A percentile compares a stretch with the other conserved stretches of the same genome.
phyloP scores from a whole-genome alignment of 1,140 invertebrate species.

The Melitaea cinxia region DNA sequence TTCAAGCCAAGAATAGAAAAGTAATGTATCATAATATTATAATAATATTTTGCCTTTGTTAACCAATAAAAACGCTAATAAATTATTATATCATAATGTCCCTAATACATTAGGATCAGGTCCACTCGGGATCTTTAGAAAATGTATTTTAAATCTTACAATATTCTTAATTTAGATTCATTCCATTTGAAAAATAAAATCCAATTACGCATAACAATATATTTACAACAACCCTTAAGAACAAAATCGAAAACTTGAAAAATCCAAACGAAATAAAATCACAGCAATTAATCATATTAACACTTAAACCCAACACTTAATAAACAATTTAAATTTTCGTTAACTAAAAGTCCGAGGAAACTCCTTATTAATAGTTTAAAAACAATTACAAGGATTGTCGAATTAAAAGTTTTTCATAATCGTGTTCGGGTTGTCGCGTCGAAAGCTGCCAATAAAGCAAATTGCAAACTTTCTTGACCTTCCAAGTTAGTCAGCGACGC shows the following conservation, averaged over 20 bases:
- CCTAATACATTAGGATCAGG: too few species aligned
- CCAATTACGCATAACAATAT: too few species aligned
- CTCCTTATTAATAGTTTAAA: slow-evolving; percentile 6
- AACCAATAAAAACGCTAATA: too few species aligned
- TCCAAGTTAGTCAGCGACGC: slow-evolving; percentile 62
- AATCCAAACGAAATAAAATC: neutral
- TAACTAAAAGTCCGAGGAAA: slow-evolving; percentile 1
- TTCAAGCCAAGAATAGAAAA: too few species aligned
- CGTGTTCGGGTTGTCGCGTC: slow-evolving; percentile 21
- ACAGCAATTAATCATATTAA: neutral
- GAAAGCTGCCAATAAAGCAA: slow-evolving; percentile 52
- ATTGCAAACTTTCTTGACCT: slow-evolving; percentile 71
- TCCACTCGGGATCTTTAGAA: too few species aligned
- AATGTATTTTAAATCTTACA: too few species aligned
- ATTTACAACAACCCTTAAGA: too few species aligned
- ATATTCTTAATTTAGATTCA: too few species aligned
- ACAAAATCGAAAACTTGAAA: neutral
- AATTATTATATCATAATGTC: too few species aligned
- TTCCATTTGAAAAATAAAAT: too few species aligned
- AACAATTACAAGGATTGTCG: slow-evolving; percentile 17
- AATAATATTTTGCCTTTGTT: too few species aligned
- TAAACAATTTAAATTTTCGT: neutral
- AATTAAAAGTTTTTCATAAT: slow-evolving; percentile 30
- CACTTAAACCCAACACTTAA: neutral
- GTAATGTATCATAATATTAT: too few species aligned